Percentiles rank a stretch among this genome's conserved stretches.
Evolutionary conservation across 2,113 vertebrate genomes (phyloP).

Genomic region (Piprites chloris): DNA sequence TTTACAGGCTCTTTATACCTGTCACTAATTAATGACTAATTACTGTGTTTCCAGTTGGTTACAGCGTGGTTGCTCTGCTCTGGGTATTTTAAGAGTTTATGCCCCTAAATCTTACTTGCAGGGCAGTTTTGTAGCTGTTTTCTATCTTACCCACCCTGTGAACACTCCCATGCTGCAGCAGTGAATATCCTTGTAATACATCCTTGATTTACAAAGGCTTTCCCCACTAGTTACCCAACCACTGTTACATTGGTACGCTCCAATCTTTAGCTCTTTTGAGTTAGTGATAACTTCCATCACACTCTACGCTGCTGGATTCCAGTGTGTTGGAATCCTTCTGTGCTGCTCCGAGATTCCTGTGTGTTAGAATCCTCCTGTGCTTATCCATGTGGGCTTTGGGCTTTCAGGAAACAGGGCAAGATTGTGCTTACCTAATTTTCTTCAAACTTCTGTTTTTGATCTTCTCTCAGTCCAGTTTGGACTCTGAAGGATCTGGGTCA

Average conservation of each 20-base stretch:
- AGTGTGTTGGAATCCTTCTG: background rate
- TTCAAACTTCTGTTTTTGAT: background rate
- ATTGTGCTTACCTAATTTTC: background rate
- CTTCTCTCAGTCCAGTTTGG: background rate
- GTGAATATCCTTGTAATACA: background rate
- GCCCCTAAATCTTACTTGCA: background rate
- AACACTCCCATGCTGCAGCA: background rate
- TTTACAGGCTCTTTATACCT: background rate
- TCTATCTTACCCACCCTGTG: background rate
- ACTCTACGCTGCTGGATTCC: background rate
- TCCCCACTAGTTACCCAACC: too few species aligned
- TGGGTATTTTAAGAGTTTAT: background rate
- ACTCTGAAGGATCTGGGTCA: background rate
- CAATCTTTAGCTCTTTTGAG: accelerated
- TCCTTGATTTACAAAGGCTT: background rate
- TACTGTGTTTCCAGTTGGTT: background rate
- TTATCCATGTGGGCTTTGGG: background rate
- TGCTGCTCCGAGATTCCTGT: background rate
- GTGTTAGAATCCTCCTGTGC: background rate
- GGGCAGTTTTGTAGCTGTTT: background rate
- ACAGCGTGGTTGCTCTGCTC: background rate
- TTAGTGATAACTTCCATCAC: background rate
- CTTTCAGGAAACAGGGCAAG: background rate
- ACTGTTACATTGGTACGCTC: accelerated
- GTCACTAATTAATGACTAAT: background rate